Percentiles rank a stretch among this genome's conserved stretches.
phyloP scores from a whole-genome alignment of 2,888 invertebrate species.

The Mantis religiosa region DNA sequence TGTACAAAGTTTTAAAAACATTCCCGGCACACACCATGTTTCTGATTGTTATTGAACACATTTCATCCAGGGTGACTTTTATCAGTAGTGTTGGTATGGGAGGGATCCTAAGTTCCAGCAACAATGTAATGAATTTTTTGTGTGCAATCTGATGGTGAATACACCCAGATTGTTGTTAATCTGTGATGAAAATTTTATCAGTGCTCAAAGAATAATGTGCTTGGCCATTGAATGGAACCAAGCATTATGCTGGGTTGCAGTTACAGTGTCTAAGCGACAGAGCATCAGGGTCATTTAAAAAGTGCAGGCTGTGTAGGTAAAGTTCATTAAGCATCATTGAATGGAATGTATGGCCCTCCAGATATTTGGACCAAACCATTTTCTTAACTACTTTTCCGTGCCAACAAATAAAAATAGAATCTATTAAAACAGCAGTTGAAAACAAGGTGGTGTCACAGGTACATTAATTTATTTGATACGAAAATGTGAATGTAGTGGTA shows the following conservation, averaged over 20 bases:
- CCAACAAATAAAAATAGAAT: conserved; percentile 6
- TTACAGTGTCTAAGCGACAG: conserved; percentile 22
- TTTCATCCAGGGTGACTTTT: neutral
- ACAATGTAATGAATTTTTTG: neutral
- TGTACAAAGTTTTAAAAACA: neutral
- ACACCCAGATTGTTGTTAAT: neutral
- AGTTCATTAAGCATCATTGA: neutral
- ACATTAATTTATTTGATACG: conserved; percentile 11
- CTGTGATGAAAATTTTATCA: conserved; percentile 7
- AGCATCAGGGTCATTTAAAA: neutral
- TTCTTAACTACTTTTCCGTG: conserved; percentile 12
- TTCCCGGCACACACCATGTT: conserved; percentile 16
- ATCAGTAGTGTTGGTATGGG: neutral
- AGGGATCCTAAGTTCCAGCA: neutral
- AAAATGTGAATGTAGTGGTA: neutral
- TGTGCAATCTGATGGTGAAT: neutral
- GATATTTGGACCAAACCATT: neutral
- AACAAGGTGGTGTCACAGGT: conserved; percentile 29
- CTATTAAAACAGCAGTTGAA: neutral
- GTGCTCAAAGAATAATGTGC: conserved; percentile 25
- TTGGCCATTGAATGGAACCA: neutral
- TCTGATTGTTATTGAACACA: neutral
- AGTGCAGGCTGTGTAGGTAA: neutral
- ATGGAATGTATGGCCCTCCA: neutral
- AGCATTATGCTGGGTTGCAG: conserved; percentile 28